phyloP scores from a whole-genome alignment of 1,140 invertebrate species.

The Bombus confusus region DNA sequence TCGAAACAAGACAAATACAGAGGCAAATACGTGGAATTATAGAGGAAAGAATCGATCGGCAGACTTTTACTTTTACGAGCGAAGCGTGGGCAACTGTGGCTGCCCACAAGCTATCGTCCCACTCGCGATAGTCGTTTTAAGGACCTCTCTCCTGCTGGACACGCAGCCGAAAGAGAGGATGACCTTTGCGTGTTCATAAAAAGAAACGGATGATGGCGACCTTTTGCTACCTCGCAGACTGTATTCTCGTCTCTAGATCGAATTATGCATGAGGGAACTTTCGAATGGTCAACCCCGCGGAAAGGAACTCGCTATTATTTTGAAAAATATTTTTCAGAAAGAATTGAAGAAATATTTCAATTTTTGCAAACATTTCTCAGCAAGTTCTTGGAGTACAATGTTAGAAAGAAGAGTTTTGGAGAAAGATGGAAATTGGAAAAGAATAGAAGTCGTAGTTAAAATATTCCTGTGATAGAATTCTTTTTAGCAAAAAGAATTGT shows the following conservation, averaged over 20 bases:
- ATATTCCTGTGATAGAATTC: background rate
- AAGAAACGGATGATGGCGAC: background rate
- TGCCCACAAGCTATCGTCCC: conserved; percentile 67
- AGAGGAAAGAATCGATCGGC: conserved; percentile 39
- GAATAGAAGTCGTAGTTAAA: too few species aligned
- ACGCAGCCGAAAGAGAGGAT: conserved; percentile 18
- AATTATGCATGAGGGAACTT: conserved; percentile 38
- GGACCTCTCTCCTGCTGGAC: background rate
- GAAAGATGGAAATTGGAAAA: background rate
- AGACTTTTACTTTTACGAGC: conserved; percentile 77
- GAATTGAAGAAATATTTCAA: background rate
- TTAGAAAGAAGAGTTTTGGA: background rate
- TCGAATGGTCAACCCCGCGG: background rate
- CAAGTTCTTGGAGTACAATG: background rate
- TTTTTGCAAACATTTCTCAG: background rate
- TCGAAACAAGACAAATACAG: conserved; percentile 5
- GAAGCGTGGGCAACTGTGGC: conserved; percentile 70
- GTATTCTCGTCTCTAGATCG: background rate
- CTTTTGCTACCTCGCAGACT: background rate
- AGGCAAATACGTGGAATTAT: conserved; percentile 52
- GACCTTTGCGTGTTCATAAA: conserved; percentile 8
- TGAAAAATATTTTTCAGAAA: background rate
- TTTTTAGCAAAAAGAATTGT: background rate
- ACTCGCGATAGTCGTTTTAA: conserved; percentile 55
- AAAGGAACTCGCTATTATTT: background rate